Percentiles rank a stretch among this genome's conserved stretches.
These are phyloP conservation scores for Poliocrania exsul DNA, from an alignment of 2,797 vertebrate species.

Conservation along the genomic window DNA sequence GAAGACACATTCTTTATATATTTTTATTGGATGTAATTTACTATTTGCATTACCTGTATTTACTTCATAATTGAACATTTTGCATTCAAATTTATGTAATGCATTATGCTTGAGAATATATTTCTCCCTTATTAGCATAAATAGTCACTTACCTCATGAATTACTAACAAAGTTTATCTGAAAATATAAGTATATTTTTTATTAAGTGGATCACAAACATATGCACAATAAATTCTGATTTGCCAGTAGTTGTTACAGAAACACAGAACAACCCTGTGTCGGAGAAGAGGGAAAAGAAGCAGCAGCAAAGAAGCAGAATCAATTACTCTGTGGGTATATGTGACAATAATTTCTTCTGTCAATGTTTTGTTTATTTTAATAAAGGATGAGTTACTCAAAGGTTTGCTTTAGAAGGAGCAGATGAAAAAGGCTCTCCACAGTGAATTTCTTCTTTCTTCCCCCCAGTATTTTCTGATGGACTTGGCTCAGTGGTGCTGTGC, in stretches of 20 bases:
- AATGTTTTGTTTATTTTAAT: conserved; percentile 57
- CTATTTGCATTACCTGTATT: conserved; percentile 84
- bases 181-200: conserved; percentile 81
- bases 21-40: conserved; percentile 85
- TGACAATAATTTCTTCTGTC: conserved; percentile 48
- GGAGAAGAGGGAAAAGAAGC: background rate
- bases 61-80: conserved; percentile 85
- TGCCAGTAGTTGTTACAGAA: conserved; percentile 52
- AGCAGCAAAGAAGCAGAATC: background rate
- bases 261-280: background rate
- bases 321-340: background rate
- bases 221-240: conserved; percentile 80
- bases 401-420: conserved; percentile 4
- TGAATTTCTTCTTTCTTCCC: background rate
- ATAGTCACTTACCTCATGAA: conserved; percentile 85
- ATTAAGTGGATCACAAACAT: conserved; percentile 82
- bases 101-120: conserved; percentile 81
- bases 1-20: conserved; percentile 79
- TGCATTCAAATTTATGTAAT: conserved; percentile 86
- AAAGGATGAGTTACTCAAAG: conserved; percentile 26
- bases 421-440: background rate
- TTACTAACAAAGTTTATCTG: conserved; percentile 86
- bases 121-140: conserved; percentile 85
- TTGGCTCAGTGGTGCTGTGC: background rate
- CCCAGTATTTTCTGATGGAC: background rate